These are phyloP conservation scores for Phaethon lepturus DNA, from an alignment of 2,113 vertebrate genomes.

Conservation along the genomic window DNA sequence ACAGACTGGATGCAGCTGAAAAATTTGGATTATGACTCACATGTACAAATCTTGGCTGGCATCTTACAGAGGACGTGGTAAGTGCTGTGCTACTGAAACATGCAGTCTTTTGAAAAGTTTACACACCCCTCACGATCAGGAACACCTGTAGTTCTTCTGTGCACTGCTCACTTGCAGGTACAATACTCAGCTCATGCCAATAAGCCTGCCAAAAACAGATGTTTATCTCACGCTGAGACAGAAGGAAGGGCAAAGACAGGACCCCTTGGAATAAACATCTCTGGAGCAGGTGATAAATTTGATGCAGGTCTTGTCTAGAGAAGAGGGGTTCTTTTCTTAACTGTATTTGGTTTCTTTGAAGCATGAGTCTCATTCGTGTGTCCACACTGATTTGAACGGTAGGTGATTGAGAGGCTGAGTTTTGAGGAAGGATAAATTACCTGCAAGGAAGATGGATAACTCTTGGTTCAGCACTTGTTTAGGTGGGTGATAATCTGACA, in stretches of 20 bases:
- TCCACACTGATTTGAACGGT: fast-evolving
- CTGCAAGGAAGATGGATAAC: neutral
- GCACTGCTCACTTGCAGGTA: neutral
- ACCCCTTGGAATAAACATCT: neutral
- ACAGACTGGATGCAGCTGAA: slow-evolving; percentile 1
- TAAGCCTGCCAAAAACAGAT: neutral
- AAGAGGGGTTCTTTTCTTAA: neutral
- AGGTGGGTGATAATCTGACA: neutral
- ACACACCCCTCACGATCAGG: neutral
- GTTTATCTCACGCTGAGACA: neutral
- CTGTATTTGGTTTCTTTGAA: neutral
- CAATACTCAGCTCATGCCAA: neutral
- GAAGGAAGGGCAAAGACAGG: neutral
- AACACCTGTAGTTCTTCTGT: neutral
- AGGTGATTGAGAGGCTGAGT: neutral
- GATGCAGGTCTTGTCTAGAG: neutral
- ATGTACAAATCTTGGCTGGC: neutral
- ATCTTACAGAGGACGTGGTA: neutral
- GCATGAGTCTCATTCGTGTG: neutral
- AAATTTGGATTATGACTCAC: slow-evolving; percentile 12
- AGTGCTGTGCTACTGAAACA: neutral
- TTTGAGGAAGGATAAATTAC: neutral
- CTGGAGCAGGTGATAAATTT: neutral
- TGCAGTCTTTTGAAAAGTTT: neutral
- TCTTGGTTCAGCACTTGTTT: neutral